Percentiles rank a stretch among this genome's conserved stretches.
Evolutionary conservation across 1,140 invertebrate genomes (phyloP).

Genomic region (Phenacoccus solenopsis): DNA sequence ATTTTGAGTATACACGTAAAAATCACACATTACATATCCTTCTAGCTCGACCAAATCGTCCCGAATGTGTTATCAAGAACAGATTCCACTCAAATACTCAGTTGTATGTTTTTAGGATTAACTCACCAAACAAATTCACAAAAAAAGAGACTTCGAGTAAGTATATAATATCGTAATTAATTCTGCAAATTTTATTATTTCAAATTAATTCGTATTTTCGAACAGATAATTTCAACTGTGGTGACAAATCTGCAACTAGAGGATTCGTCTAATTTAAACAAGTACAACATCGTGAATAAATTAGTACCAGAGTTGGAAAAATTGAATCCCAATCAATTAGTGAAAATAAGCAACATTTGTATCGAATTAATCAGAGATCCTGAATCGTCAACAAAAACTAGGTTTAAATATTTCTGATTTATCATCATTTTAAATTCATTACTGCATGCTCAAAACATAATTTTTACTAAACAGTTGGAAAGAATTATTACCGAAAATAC

Average conservation of each 20-base stretch:
- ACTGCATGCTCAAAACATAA: neutral
- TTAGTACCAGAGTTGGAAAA: conserved; percentile 26
- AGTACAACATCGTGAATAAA: conserved; percentile 22
- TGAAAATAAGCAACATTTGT: conserved; percentile 37
- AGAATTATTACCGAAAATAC: conserved; percentile 35
- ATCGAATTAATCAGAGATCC: conserved; percentile 35
- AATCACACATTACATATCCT: neutral
- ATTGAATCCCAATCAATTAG: conserved; percentile 33
- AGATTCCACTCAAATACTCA: conserved; percentile 25
- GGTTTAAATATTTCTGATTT: conserved; percentile 25
- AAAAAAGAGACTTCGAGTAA: conserved; percentile 26
- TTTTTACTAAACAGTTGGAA: conserved; percentile 35
- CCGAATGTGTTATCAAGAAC: conserved; percentile 23
- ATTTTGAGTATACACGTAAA: neutral
- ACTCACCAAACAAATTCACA: conserved; percentile 22
- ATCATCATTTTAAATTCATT: neutral
- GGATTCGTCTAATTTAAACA: conserved; percentile 21
- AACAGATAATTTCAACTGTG: conserved; percentile 25
- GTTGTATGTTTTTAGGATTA: conserved; percentile 24
- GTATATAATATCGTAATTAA: neutral
- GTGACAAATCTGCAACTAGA: conserved; percentile 22
- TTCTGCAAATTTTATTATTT: neutral
- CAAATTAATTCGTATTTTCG: conserved; percentile 22
- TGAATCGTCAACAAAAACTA: conserved; percentile 29
- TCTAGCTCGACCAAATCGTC: neutral